These are phyloP conservation scores for Albula glossodonta DNA, from an alignment of 2,113 vertebrate genomes.

Conservation along the genomic window DNA sequence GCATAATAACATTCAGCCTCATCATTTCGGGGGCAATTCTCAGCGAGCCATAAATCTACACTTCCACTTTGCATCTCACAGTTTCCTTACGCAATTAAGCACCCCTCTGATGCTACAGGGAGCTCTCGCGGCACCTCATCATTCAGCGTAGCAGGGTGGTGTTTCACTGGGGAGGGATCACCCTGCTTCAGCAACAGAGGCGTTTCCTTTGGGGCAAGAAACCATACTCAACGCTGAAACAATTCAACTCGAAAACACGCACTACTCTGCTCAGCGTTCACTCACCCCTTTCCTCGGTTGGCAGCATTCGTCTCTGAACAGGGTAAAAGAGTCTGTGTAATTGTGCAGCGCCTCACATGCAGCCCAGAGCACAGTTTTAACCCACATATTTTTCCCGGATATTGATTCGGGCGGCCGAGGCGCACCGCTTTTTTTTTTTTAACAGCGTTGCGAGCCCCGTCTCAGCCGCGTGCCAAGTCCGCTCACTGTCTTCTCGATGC, in stretches of 20 bases:
- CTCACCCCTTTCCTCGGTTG: not conserved
- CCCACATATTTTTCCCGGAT: not conserved
- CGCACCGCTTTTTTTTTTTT: not conserved
- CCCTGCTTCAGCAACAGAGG: not conserved
- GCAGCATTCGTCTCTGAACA: not conserved
- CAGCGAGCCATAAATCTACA: not conserved
- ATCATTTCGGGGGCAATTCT: not conserved
- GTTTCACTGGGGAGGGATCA: not conserved
- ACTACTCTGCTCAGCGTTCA: not conserved
- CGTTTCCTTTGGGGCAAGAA: constrained; percentile 5
- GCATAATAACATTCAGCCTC: not conserved
- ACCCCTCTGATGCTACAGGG: not conserved
- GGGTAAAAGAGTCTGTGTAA: not conserved
- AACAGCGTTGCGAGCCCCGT: not conserved
- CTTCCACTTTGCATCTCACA: not conserved
- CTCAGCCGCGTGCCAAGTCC: not conserved
- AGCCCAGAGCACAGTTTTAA: not conserved
- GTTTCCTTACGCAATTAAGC: constrained; percentile 17
- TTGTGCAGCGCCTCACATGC: not conserved
- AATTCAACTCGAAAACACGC: not conserved
- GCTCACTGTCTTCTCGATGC: not conserved
- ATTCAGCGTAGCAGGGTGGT: not conserved
- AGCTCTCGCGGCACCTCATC: not conserved
- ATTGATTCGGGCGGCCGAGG: not conserved
- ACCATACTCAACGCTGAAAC: not conserved